Evolutionary conservation across 2,888 invertebrate genomes (phyloP), one percentile per base, ranked within the genome.

Genomic region (Galeopsomyia nigrocyanea): DNA sequence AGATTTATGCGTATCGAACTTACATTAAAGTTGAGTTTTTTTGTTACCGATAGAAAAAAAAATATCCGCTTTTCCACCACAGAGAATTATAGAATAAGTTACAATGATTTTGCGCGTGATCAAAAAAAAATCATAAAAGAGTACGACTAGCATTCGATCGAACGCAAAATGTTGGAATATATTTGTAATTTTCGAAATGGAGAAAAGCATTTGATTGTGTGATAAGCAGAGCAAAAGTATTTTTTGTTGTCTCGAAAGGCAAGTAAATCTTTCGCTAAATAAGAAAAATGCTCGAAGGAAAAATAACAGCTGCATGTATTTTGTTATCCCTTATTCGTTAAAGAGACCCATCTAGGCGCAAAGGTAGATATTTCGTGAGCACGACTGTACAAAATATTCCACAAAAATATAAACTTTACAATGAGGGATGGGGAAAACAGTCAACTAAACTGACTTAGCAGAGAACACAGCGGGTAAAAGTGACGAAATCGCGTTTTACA

Each of bases 401-500:
- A 73, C 68, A 39, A 74, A 74, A 70, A 74, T 70, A 63, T 74
- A 66, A 57, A 70, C 63, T 70, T 71, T 62, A 60, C 46, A 64
- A 39, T 39, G 39, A 39, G 39, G 39, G 39, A 39, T 39, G 55
- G 63, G 49, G 63, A 69, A 65, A 70, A 49, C 19, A 62, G 62
- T 71, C 53, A 71, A 75, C 61, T 71, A 68, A 75, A 71, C 61
- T 71, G 68, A 68, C 71, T 71, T 66, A 68, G 71, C 66, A 56
- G 68, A 75, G 68, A 71, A 75, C 71, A 74, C 71, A 68, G 68
- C 61, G 64, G 74, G 64, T 26, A 74, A 39, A 74, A 71, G 64
- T 64, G 73, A 74, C 67, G 55, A 74, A 74, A 74, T 58, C 63
- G 49, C 39, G 51, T 39, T 63, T 74, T 69, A 63, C 17, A 57